Evolutionary conservation across 2,113 vertebrate genomes (phyloP).

Genomic region (Camelus dromedarius): DNA sequence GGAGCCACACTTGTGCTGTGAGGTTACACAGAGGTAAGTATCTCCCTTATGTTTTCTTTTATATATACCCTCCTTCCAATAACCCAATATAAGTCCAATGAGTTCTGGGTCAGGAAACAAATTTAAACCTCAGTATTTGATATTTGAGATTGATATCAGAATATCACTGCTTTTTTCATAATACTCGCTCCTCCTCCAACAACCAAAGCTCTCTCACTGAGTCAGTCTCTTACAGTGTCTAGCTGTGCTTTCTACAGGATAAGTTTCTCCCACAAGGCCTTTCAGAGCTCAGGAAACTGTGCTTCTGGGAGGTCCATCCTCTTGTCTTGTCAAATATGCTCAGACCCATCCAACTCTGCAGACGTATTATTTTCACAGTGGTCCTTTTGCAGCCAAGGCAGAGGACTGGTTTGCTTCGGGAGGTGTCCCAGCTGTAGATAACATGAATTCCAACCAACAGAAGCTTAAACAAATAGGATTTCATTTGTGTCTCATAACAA

Average conservation of each 20-base stretch:
- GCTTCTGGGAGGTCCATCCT: neutral
- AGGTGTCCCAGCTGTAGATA: neutral
- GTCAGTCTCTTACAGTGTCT: neutral
- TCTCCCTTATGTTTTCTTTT: neutral
- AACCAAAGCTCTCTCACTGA: neutral
- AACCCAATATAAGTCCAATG: neutral
- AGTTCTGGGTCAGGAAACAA: conserved; percentile 2
- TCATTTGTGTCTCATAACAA: neutral
- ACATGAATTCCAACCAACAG: neutral
- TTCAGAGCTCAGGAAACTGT: neutral
- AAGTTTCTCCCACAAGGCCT: neutral
- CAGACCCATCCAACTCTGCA: neutral
- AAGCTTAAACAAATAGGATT: neutral
- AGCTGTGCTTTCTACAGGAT: neutral
- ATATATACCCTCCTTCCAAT: neutral
- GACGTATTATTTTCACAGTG: neutral
- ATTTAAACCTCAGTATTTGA: neutral
- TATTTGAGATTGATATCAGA: neutral
- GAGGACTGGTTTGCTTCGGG: neutral
- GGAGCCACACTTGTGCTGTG: neutral
- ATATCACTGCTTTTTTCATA: neutral
- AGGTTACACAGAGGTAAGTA: neutral
- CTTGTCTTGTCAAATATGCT: neutral
- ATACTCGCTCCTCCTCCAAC: neutral
- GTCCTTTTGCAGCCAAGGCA: neutral